Percentiles rank a stretch among this genome's conserved stretches.
These are phyloP conservation scores for Drosophila paucipuncta DNA, from an alignment of 2,888 invertebrate genomes.

Conservation along the genomic window DNA sequence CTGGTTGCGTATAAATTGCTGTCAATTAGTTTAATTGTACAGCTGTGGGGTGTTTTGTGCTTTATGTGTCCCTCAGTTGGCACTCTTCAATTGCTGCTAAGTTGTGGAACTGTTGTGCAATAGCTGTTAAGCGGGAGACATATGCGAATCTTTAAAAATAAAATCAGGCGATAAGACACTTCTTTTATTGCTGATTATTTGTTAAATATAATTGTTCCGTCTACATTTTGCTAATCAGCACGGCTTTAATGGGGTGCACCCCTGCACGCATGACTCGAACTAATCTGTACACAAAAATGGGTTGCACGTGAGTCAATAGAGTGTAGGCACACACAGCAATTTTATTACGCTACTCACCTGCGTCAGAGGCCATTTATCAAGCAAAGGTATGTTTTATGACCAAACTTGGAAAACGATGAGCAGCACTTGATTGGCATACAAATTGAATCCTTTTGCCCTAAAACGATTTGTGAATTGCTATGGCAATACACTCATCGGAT, in stretches of 20 bases:
- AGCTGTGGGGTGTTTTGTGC: slow-evolving; percentile 29
- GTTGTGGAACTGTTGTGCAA: background rate
- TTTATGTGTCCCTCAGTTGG: background rate
- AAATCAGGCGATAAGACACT: background rate
- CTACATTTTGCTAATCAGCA: background rate
- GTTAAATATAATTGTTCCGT: background rate
- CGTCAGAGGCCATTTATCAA: slow-evolving; percentile 13
- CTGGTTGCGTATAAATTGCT: slow-evolving; percentile 47
- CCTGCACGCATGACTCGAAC: background rate
- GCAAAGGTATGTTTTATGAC: slow-evolving; percentile 19
- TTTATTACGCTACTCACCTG: background rate
- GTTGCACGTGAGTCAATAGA: slow-evolving; percentile 1
- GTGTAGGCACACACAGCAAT: background rate
- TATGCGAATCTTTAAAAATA: background rate
- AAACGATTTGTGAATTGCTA: slow-evolving; percentile 28
- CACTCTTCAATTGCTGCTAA: background rate
- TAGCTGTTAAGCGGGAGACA: background rate
- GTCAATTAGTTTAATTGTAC: slow-evolving; percentile 54
- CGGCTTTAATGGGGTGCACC: background rate
- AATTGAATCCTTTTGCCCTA: slow-evolving; percentile 28
- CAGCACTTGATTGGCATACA: slow-evolving; percentile 26
- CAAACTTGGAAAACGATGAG: slow-evolving; percentile 13
- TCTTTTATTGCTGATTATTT: background rate
- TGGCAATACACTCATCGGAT: slow-evolving; percentile 22
- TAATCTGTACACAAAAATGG: background rate